Evolutionary conservation across 2,888 invertebrate genomes (phyloP).

Genomic region (Nymphalis polychloros): DNA sequence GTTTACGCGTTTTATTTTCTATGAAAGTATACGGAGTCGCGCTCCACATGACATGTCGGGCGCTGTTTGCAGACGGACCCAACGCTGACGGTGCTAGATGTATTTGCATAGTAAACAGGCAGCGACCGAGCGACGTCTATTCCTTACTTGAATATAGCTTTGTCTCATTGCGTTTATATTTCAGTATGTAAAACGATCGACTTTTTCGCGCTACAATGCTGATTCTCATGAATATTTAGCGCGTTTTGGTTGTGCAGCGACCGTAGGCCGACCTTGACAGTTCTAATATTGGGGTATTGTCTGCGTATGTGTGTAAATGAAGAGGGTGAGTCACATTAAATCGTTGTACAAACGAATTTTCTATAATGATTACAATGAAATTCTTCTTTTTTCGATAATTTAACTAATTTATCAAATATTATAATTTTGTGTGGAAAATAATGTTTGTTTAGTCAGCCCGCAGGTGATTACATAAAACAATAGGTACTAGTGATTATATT

Average conservation of each 20-base stretch:
- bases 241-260: conserved; percentile 31
- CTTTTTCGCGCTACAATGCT: conserved; percentile 37
- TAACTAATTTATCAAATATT: not conserved
- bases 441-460: conserved; percentile 43
- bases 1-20: conserved; percentile 63
- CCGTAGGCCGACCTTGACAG: conserved; percentile 43
- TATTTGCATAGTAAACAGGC: conserved; percentile 66
- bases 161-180: conserved; percentile 9
- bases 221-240: conserved; percentile 39
- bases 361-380: not conserved
- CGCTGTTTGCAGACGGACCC: conserved; percentile 40
- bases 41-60: conserved; percentile 78
- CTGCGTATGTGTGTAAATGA: conserved; percentile 21
- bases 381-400: not conserved
- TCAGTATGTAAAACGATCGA: conserved; percentile 40
- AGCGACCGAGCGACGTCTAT: conserved; percentile 43
- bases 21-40: conserved; percentile 72
- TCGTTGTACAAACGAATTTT: not conserved
- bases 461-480: conserved; percentile 62
- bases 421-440: conserved; percentile 29
- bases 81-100: conserved; percentile 24
- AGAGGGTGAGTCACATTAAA: conserved; percentile 18
- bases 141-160: conserved; percentile 29
- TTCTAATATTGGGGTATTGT: conserved; percentile 30
- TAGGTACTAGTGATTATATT: conserved; percentile 70